These are phyloP conservation scores for Antheraea mylitta DNA, from an alignment of 1,140 invertebrate genomes.

Conservation along the genomic window DNA sequence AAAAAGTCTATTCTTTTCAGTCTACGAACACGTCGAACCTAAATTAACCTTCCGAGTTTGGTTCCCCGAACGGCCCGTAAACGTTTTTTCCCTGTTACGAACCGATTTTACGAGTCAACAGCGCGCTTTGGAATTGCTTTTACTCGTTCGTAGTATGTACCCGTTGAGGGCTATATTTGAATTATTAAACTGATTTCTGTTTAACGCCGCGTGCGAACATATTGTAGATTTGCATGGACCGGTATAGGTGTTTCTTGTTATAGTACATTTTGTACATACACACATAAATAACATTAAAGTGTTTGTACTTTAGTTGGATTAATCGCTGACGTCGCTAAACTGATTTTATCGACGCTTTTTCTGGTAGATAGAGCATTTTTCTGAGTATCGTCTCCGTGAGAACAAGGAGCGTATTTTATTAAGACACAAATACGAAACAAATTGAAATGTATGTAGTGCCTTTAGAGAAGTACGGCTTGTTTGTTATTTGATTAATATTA, in stretches of 20 bases:
- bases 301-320: too few species aligned
- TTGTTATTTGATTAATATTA: too few species aligned
- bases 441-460: too few species aligned
- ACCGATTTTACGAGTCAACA: slow-evolving; percentile 54
- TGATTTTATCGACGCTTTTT: too few species aligned
- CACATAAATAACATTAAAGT: too few species aligned
- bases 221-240: slow-evolving; percentile 5
- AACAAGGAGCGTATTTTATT: too few species aligned
- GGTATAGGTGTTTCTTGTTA: background rate
- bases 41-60: slow-evolving; percentile 37
- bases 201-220: background rate
- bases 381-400: too few species aligned
- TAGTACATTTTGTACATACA: background rate
- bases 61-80: slow-evolving; percentile 46
- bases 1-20: background rate
- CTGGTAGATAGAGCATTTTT: too few species aligned
- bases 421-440: too few species aligned
- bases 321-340: too few species aligned
- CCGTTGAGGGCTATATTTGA: slow-evolving; percentile 40
- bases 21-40: slow-evolving; percentile 19
- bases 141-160: slow-evolving; percentile 22
- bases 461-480: too few species aligned
- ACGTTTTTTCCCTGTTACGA: slow-evolving; percentile 50
- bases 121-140: slow-evolving; percentile 55
- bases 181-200: slow-evolving; percentile 52